Conservation (phyloP, 2,888 invertebrate species). For the Drosophila diplacantha region DNA sequence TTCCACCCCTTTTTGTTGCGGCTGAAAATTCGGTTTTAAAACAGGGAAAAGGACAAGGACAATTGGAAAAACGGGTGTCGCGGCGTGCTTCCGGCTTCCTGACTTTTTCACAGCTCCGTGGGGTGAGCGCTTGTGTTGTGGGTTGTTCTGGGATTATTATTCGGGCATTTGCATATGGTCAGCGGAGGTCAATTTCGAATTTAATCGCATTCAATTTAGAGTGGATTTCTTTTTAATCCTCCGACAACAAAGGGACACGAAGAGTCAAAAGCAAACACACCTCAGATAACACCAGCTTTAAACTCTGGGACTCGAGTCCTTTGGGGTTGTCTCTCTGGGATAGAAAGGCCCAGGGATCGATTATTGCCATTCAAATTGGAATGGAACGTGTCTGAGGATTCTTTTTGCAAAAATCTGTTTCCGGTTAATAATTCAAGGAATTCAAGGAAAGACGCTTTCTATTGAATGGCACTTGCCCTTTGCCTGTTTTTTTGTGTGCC, state of each 20-base stretch:
- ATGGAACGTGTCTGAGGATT: constrained; percentile 75
- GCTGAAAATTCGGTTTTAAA: constrained; percentile 72
- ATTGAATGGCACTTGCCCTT: constrained; percentile 2
- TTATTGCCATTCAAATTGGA: constrained; percentile 78
- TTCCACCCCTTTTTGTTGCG: constrained; percentile 34
- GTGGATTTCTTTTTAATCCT: constrained; percentile 70
- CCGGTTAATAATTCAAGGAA: constrained; percentile 28
- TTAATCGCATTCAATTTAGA: constrained; percentile 71
- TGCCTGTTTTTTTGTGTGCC: constrained; percentile 6
- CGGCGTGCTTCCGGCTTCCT: constrained; percentile 26
- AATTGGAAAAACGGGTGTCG: constrained; percentile 22
- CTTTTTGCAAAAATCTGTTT: constrained; percentile 25
- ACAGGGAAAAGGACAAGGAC: constrained; percentile 47
- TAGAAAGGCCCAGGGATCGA: constrained; percentile 77
- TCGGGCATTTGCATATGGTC: constrained; percentile 62
- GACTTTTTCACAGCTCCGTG: constrained; percentile 66
- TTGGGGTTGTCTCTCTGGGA: constrained; percentile 39
- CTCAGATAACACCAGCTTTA: constrained; percentile 37
- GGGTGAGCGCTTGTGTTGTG: neutral
- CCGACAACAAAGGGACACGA: constrained; percentile 41
- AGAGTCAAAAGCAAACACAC: constrained; percentile 43
- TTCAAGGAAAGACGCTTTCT: constrained; percentile 3
- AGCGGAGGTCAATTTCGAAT: constrained; percentile 63
- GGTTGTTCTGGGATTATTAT: constrained; percentile 8
- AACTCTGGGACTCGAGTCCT: constrained; percentile 64